These are phyloP conservation scores for Dermatophagoides farinae DNA, from an alignment of 1,140 invertebrate genomes.

Conservation along the genomic window DNA sequence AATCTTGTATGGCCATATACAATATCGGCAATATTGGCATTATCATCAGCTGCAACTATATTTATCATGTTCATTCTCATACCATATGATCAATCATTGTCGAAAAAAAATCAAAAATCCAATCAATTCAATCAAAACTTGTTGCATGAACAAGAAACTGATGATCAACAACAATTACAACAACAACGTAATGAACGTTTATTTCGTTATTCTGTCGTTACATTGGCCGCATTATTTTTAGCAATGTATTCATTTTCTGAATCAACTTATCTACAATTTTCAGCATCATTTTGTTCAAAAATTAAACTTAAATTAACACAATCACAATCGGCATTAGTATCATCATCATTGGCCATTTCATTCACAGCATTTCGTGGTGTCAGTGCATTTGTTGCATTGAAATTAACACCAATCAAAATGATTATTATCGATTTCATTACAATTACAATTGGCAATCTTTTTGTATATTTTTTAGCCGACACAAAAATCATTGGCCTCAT, in stretches of 20 bases:
- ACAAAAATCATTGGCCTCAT: background rate
- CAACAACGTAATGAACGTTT: background rate
- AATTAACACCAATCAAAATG: constrained; percentile 4
- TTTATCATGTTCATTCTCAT: background rate
- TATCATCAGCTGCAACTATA: background rate
- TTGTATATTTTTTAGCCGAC: background rate
- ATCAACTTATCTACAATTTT: constrained; percentile 8
- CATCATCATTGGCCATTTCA: constrained; percentile 6
- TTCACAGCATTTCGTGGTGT: constrained; percentile 9
- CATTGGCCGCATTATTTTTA: background rate
- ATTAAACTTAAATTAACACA: constrained; percentile 1
- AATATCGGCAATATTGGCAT: background rate
- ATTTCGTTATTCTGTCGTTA: background rate
- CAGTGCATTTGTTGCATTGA: constrained; percentile 7
- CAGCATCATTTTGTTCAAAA: constrained; percentile 8
- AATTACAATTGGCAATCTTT: background rate
- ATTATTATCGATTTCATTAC: constrained; percentile 1
- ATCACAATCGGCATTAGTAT: constrained; percentile 9
- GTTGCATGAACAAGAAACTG: background rate
- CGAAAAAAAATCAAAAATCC: background rate
- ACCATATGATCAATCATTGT: background rate
- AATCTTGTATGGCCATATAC: background rate
- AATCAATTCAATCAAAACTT: background rate
- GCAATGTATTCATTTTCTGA: background rate
- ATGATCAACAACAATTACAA: background rate